A percentile compares a stretch with the other conserved stretches of the same genome.
Conservation (phyloP, 2,113 vertebrate species). For the Cyprinodon variegatus region DNA sequence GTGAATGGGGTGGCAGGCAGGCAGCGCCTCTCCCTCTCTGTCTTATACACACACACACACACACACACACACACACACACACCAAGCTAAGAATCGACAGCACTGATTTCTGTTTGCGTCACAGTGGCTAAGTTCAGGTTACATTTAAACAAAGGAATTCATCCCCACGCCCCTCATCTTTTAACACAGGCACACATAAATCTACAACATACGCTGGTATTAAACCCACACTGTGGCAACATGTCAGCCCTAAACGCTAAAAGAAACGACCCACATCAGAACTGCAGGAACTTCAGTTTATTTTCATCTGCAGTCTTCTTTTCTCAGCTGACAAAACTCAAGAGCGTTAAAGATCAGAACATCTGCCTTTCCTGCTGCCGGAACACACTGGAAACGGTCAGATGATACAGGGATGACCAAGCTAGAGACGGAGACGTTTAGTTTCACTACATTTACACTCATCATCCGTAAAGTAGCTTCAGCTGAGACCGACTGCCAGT, state of each 20-base stretch:
- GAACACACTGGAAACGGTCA: conserved; percentile 34
- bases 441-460: conserved; percentile 49
- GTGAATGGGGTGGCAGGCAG: conserved; percentile 69
- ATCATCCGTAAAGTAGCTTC: conserved; percentile 66
- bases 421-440: conserved; percentile 43
- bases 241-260: conserved; percentile 8
- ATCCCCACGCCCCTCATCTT: conserved; percentile 46
- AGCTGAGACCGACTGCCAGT: conserved; percentile 49
- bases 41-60: conserved; percentile 4
- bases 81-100: conserved; percentile 60
- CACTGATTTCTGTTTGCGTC: conserved; percentile 54
- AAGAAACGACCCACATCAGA: conserved; percentile 1
- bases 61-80: conserved; percentile 50
- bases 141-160: conserved; percentile 74
- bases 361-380: conserved; percentile 28
- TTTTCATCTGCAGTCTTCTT: conserved; percentile 31
- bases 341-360: conserved; percentile 14
- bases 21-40: background rate
- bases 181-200: conserved; percentile 38
- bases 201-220: conserved; percentile 29
- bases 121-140: conserved; percentile 67
- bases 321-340: conserved; percentile 23
- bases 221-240: conserved; percentile 10
- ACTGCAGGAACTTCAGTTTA: conserved; percentile 7
- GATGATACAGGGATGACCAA: conserved; percentile 58